phyloP scores from a whole-genome alignment of 1,140 invertebrate genomes.

The Diuraphis noxia region DNA sequence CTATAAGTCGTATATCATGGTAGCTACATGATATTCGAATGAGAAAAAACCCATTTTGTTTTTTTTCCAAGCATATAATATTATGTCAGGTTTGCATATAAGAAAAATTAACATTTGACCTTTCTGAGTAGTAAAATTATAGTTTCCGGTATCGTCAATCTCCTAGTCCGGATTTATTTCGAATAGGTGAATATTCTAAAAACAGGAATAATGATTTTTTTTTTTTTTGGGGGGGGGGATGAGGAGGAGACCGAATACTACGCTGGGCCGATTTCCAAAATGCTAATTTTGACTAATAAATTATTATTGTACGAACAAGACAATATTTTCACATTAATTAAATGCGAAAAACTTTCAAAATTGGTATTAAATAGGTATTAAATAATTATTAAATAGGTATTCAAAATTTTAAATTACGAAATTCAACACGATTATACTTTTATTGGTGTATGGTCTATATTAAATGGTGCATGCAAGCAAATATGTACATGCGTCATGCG shows the following conservation, averaged over 20 bases:
- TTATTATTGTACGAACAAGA: background rate
- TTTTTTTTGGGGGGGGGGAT: too few relatives aligned
- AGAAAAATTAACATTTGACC: background rate
- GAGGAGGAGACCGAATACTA: background rate
- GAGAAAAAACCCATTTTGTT: background rate
- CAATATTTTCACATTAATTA: background rate
- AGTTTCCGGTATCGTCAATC: background rate
- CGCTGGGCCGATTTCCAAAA: background rate
- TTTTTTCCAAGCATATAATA: background rate
- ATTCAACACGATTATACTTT: background rate
- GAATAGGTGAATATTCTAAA: background rate
- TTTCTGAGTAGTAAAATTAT: background rate
- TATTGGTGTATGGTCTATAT: too few relatives aligned
- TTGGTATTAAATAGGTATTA: too few relatives aligned
- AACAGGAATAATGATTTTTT: background rate
- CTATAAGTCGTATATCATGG: background rate
- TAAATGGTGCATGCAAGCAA: background rate
- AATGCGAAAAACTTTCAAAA: background rate
- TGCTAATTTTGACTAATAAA: background rate
- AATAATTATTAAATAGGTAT: too few relatives aligned
- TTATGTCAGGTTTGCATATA: background rate
- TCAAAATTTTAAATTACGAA: too few relatives aligned
- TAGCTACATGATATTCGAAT: background rate
- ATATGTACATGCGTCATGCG: background rate
- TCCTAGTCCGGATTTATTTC: background rate